Evolutionary conservation across 2,888 invertebrate species (phyloP).

Genomic region (Phyllotreta cruciferae): DNA sequence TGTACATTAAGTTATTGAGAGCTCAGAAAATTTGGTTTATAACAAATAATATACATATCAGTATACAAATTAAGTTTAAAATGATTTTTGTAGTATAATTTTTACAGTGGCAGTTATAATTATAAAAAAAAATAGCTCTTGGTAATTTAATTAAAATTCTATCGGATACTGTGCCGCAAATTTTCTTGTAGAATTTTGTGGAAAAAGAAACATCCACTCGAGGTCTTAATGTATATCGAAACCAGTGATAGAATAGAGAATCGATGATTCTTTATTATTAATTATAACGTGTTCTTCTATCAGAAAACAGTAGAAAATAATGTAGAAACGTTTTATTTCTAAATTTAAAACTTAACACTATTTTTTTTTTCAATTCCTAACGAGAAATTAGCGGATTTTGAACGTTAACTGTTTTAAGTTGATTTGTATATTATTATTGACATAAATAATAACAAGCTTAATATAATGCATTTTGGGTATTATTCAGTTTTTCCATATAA

Average conservation of each 20-base stretch:
- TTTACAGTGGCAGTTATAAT: neutral
- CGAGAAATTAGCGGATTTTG: conserved; percentile 19
- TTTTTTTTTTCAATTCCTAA: conserved; percentile 23
- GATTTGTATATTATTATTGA: conserved; percentile 25
- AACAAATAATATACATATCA: neutral
- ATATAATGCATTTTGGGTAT: neutral
- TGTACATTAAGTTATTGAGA: too few species aligned
- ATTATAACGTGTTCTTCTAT: conserved; percentile 17
- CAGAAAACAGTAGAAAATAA: conserved; percentile 18
- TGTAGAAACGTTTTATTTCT: conserved; percentile 26
- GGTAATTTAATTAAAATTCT: conserved; percentile 18
- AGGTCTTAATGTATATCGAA: conserved; percentile 33
- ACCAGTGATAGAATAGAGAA: conserved; percentile 42
- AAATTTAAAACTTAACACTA: conserved; percentile 19
- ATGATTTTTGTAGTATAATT: neutral
- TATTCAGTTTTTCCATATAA: neutral
- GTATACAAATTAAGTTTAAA: neutral
- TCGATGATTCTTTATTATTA: conserved; percentile 27
- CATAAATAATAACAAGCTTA: conserved; percentile 22
- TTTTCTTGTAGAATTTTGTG: conserved; percentile 39
- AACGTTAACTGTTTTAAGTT: conserved; percentile 30
- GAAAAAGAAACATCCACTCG: conserved; percentile 21
- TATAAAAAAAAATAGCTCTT: conserved; percentile 2
- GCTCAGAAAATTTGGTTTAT: too few species aligned
- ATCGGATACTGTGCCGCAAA: conserved; percentile 30